These are phyloP conservation scores for Melanerpes formicivorus DNA, from an alignment of 2,113 vertebrate species.

Conservation along the genomic window DNA sequence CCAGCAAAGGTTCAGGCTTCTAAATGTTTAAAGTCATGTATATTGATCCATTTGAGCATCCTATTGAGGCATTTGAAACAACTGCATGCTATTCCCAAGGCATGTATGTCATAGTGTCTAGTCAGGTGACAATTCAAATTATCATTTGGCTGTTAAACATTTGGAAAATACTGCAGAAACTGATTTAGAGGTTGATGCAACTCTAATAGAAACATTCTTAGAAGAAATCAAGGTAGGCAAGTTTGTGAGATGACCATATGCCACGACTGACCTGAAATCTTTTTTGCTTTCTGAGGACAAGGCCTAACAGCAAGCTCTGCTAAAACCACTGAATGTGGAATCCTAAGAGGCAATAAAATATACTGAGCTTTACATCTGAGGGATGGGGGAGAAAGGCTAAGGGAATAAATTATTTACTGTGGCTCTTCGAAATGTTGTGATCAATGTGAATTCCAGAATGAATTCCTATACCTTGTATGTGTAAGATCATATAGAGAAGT, in stretches of 20 bases:
- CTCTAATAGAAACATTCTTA: background rate
- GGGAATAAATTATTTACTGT: background rate
- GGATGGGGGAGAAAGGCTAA: background rate
- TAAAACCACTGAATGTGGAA: background rate
- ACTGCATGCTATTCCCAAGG: background rate
- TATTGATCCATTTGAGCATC: background rate
- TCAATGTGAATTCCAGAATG: background rate
- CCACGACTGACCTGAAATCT: background rate
- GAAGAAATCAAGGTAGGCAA: conserved; percentile 1
- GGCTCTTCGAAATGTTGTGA: background rate
- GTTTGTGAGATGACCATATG: background rate
- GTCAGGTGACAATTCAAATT: background rate
- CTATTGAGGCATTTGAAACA: background rate
- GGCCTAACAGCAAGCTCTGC: background rate
- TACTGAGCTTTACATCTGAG: background rate
- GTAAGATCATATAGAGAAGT: background rate
- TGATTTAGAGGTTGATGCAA: background rate
- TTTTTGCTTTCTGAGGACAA: conserved; percentile 7
- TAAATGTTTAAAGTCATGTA: background rate
- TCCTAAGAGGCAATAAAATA: background rate
- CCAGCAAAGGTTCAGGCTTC: background rate
- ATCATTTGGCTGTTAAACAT: background rate
- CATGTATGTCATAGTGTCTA: background rate
- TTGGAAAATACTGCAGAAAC: background rate
- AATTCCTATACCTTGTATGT: background rate